These are phyloP conservation scores for Coptotermes formosanus DNA, from an alignment of 1,140 invertebrate genomes.

Conservation along the genomic window DNA sequence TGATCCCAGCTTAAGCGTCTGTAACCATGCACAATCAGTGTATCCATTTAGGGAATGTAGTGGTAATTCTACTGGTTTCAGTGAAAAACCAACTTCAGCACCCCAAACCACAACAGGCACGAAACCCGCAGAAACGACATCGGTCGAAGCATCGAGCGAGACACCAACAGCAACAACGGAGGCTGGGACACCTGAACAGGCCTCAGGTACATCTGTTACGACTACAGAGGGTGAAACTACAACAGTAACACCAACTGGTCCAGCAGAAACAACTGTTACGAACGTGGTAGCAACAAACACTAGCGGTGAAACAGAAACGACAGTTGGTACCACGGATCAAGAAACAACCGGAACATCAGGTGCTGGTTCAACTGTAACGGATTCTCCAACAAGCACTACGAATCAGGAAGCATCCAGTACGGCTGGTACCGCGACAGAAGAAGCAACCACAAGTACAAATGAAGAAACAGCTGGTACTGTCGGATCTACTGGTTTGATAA, in stretches of 20 bases:
- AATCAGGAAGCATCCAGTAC: constrained; percentile 36
- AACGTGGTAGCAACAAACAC: constrained; percentile 38
- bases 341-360: neutral
- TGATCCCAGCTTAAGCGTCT: constrained; percentile 52
- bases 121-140: neutral
- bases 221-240: constrained; percentile 22
- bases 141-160: neutral
- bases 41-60: constrained; percentile 52
- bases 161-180: neutral
- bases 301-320: neutral
- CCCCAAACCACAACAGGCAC: neutral
- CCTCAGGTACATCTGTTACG: neutral
- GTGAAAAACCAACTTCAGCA: constrained; percentile 7
- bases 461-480: neutral
- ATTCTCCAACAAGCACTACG: constrained; percentile 35
- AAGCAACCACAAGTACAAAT: constrained; percentile 15
- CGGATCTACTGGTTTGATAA: neutral
- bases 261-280: constrained; percentile 37
- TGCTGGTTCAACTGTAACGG: neutral
- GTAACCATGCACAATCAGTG: constrained; percentile 55
- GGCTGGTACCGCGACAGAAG: constrained; percentile 25
- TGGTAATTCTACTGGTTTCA: neutral
- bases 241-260: constrained; percentile 33
- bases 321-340: neutral
- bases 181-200: neutral